Conservation (phyloP, 2,888 invertebrate genomes). For the Tenthredo mesomela region DNA sequence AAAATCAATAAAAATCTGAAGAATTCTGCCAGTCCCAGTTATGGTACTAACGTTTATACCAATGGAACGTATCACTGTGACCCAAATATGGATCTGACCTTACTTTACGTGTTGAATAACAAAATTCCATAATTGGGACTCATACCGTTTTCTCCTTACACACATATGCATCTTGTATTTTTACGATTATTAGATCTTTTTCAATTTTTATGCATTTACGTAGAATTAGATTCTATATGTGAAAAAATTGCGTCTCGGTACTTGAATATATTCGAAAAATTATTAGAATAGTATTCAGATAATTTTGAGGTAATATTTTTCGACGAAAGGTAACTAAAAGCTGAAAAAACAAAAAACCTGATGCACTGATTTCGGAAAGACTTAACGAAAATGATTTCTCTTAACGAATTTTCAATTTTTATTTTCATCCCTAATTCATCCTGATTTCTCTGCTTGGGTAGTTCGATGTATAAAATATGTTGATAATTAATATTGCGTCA, state of each 20-base stretch:
- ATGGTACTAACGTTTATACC: neutral
- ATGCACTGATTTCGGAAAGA: neutral
- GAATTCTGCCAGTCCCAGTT: neutral
- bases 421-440: neutral
- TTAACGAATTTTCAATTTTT: neutral
- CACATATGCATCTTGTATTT: neutral
- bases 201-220: neutral
- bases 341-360: too few species aligned
- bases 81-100: neutral
- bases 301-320: neutral
- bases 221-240: neutral
- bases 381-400: neutral
- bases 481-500: too few species aligned
- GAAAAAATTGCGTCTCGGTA: neutral
- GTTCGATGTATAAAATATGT: too few species aligned
- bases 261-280: neutral
- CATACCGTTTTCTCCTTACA: neutral
- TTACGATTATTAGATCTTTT: neutral
- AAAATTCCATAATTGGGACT: neutral
- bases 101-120: neutral
- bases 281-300: neutral
- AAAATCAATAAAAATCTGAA: neutral
- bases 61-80: neutral
- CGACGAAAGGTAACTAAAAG: neutral
- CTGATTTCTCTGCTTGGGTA: neutral